A percentile compares a stretch with the other conserved stretches of the same genome.
Conservation (phyloP, 2,888 invertebrate genomes). For the Athetis lepigone region DNA sequence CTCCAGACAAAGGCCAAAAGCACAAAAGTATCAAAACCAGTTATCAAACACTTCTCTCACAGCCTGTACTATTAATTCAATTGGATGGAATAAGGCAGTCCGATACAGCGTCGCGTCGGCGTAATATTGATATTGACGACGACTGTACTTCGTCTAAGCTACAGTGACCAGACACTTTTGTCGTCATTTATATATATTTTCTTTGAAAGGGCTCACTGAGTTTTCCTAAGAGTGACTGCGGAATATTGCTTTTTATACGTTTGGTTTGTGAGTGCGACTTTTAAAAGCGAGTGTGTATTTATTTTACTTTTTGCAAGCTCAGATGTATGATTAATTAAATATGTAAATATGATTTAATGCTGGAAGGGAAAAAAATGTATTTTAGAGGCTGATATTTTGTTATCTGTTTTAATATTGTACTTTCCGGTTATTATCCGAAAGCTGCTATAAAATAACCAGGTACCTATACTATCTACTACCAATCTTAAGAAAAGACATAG, state of each 20-base stretch:
- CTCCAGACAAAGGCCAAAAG: constrained; percentile 6
- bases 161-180: constrained; percentile 72
- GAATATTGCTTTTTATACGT: constrained; percentile 33
- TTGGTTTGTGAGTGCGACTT: not conserved
- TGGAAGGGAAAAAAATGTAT: too few relatives aligned
- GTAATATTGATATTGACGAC: constrained; percentile 79
- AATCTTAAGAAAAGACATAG: too few relatives aligned
- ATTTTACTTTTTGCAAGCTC: not conserved
- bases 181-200: constrained; percentile 61
- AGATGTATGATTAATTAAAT: not conserved
- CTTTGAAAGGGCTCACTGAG: constrained; percentile 43
- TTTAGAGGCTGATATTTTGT: too few relatives aligned
- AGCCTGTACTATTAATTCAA: constrained; percentile 70
- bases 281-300: not conserved
- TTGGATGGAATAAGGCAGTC: constrained; percentile 71
- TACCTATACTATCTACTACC: too few relatives aligned
- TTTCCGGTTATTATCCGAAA: too few relatives aligned
- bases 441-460: too few relatives aligned
- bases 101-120: constrained; percentile 62
- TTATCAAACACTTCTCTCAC: constrained; percentile 45
- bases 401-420: too few relatives aligned
- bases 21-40: constrained; percentile 3
- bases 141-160: constrained; percentile 78
- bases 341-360: too few relatives aligned
- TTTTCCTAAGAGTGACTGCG: constrained; percentile 30